Percentiles rank a stretch among this genome's conserved stretches.
Conservation (phyloP, 2,797 vertebrate genomes). For the Luscinia megarhynchos region DNA sequence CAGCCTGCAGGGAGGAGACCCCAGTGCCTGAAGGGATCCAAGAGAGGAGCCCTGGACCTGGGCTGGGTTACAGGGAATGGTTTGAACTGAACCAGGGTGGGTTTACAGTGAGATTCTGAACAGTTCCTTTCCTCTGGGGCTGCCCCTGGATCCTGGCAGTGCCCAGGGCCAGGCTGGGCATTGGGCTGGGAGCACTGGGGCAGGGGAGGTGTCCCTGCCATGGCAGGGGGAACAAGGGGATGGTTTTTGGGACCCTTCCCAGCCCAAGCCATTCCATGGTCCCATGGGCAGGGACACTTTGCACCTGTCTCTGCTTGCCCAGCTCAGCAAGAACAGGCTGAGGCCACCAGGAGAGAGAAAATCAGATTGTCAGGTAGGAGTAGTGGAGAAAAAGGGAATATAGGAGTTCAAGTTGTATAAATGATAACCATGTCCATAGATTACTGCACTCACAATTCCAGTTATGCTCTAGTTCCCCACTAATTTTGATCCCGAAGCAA, state of each 20-base stretch:
- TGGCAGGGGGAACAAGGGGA: neutral
- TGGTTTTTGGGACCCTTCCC: neutral
- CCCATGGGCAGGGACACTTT: neutral
- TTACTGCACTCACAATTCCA: neutral
- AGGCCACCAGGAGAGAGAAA: neutral
- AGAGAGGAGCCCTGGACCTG: fast-evolving
- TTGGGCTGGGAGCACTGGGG: fast-evolving
- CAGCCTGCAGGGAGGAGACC: neutral
- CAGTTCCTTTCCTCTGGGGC: fast-evolving
- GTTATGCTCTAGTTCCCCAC: neutral
- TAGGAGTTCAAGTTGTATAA: neutral
- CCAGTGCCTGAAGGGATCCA: neutral
- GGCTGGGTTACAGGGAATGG: fast-evolving
- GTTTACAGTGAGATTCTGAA: fast-evolving
- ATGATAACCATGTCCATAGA: fast-evolving
- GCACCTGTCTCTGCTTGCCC: neutral
- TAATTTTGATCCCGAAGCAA: neutral
- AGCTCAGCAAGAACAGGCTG: neutral
- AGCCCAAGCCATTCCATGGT: fast-evolving
- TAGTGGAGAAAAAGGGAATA: fast-evolving
- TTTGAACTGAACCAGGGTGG: neutral
- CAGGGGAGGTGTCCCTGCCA: fast-evolving
- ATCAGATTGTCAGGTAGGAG: neutral
- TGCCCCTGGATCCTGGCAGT: neutral
- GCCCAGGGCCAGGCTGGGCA: fast-evolving